A percentile compares a stretch with the other conserved stretches of the same genome.
Conservation (phyloP, 2,113 vertebrate genomes). For the Ovis canadensis region DNA sequence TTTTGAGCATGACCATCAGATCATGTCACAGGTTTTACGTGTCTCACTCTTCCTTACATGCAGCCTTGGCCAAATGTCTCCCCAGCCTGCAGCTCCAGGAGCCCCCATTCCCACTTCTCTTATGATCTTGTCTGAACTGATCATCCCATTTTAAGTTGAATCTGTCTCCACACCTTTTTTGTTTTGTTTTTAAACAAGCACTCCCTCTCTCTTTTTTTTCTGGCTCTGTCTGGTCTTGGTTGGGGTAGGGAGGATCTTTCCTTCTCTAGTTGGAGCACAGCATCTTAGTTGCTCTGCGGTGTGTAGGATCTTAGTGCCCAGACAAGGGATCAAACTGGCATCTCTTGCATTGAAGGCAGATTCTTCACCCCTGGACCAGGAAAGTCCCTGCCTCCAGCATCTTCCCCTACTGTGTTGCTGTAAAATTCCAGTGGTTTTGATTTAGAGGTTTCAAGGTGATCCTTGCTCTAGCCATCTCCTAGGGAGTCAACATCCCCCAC, state of each 20-base stretch:
- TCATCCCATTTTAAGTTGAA: neutral
- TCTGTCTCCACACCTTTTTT: neutral
- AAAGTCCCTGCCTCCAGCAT: neutral
- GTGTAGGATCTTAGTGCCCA: neutral
- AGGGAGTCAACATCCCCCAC: neutral
- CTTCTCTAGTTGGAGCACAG: neutral
- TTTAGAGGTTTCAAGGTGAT: neutral
- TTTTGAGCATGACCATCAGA: neutral
- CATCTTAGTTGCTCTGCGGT: neutral
- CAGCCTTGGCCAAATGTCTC: neutral
- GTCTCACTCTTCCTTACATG: neutral
- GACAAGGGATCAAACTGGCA: neutral
- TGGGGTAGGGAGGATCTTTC: neutral
- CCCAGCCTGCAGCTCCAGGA: neutral
- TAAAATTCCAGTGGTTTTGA: neutral
- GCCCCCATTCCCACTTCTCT: neutral
- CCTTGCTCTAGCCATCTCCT: neutral
- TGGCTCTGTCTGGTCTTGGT: neutral
- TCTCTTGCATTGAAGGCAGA: neutral
- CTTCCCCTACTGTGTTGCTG: neutral
- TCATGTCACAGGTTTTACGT: neutral
- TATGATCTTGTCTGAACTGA: neutral
- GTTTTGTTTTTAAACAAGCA: neutral
- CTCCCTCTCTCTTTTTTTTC: neutral
- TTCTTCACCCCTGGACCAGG: neutral